Conservation (phyloP, 2,797 vertebrate species). For the Ataeniobius toweri region DNA sequence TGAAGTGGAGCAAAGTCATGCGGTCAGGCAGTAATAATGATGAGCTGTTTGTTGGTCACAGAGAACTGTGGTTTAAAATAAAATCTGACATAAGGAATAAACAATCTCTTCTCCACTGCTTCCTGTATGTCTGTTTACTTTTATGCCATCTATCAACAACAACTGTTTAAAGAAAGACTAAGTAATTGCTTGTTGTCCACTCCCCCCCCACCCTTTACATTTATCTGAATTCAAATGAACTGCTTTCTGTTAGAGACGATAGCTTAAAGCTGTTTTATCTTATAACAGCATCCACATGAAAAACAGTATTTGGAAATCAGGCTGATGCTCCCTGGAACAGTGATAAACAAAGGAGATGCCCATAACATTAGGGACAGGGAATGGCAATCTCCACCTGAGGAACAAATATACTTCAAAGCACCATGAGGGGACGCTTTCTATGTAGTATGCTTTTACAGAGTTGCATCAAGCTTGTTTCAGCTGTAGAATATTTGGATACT, state of each 20-base stretch:
- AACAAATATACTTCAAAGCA: neutral
- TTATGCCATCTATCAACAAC: neutral
- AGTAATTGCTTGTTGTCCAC: conserved; percentile 13
- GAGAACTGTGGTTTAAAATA: neutral
- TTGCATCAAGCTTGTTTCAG: neutral
- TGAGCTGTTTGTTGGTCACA: conserved; percentile 6
- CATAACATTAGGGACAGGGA: conserved; percentile 9
- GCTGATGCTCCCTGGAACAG: conserved; percentile 3
- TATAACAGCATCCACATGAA: conserved; percentile 12
- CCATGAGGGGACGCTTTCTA: neutral
- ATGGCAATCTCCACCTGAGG: neutral
- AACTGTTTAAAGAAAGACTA: conserved; percentile 11
- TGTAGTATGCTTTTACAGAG: neutral
- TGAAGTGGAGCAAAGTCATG: conserved; percentile 3
- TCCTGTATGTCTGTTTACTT: neutral
- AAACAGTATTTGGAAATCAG: conserved; percentile 27
- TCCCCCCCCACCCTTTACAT: conserved; percentile 1
- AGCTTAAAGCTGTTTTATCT: conserved; percentile 17
- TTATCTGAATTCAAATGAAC: conserved; percentile 36
- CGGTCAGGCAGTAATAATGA: neutral
- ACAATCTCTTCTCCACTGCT: neutral
- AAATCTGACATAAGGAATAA: conserved; percentile 1
- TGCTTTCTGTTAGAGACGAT: conserved; percentile 13
- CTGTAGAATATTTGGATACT: neutral
- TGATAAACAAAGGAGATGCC: conserved; percentile 12